Conservation (phyloP, 1,140 invertebrate genomes). For the Octopus bimaculoides region DNA sequence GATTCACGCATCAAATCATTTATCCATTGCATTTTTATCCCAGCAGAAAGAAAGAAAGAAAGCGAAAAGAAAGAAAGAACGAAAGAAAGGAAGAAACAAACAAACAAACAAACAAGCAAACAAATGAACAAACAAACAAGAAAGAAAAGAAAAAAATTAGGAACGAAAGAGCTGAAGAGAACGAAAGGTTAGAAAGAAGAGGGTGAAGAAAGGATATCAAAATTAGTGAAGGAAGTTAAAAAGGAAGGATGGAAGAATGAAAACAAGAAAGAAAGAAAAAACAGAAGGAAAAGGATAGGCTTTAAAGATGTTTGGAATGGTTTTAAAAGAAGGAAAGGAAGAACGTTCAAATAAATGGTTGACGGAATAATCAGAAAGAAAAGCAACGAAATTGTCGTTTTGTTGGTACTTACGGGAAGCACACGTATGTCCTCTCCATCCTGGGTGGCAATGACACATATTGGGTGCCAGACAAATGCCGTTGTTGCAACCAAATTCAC, state of each 20-base stretch:
- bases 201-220: background rate
- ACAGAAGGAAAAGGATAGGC: background rate
- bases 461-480: conserved; percentile 24
- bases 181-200: background rate
- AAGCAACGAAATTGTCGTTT: too few relatives aligned
- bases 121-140: background rate
- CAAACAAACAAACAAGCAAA: background rate
- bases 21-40: too few relatives aligned
- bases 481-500: conserved; percentile 22
- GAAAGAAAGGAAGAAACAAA: background rate
- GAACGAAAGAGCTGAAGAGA: background rate
- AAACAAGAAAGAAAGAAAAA: background rate
- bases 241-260: background rate
- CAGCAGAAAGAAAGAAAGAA: background rate
- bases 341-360: too few relatives aligned
- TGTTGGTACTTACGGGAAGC: conserved; percentile 18
- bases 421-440: conserved; percentile 26
- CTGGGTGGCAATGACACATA: conserved; percentile 24
- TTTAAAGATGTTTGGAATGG: background rate
- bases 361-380: too few relatives aligned
- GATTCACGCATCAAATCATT: too few relatives aligned
- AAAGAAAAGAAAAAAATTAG: background rate
- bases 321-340: background rate
- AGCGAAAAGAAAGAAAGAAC: background rate
- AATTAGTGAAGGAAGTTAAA: background rate